These are phyloP conservation scores for Hermaeophaga mercurialis DNA, from an alignment of 2,888 invertebrate genomes.

Conservation along the genomic window DNA sequence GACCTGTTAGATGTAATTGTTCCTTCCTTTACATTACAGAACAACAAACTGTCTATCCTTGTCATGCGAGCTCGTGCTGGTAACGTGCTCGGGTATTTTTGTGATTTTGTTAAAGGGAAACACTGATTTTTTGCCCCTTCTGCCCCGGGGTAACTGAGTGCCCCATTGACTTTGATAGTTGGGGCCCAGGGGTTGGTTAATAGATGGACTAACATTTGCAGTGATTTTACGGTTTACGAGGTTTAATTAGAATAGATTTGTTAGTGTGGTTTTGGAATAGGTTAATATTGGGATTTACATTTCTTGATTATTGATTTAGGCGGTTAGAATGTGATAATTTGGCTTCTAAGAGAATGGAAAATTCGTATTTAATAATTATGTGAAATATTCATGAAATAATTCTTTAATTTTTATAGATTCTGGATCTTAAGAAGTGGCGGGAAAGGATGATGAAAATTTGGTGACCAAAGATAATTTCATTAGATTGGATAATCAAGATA, in stretches of 20 bases:
- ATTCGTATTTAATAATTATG: no score
- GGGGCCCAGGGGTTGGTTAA: no score
- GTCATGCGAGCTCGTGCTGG: slow-evolving; percentile 47
- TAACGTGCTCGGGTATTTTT: slow-evolving; percentile 45
- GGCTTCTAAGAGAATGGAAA: no score
- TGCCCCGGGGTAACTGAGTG: slow-evolving; percentile 27
- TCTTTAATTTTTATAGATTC: slow-evolving; percentile 26
- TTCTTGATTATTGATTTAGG: no score
- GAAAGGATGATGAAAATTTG: slow-evolving; percentile 24
- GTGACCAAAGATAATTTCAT: not conserved
- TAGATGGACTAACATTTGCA: no score
- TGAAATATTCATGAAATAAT: no score
- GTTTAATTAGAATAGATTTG: not conserved
- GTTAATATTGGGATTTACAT: no score
- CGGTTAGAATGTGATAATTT: no score
- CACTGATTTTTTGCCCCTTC: slow-evolving; percentile 30
- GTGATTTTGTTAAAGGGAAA: slow-evolving; percentile 35
- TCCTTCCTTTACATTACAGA: slow-evolving; percentile 32
- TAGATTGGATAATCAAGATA: not conserved
- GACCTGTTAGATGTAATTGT: slow-evolving; percentile 35
- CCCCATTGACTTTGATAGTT: slow-evolving; percentile 23
- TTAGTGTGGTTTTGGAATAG: not conserved
- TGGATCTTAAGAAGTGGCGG: slow-evolving; percentile 42
- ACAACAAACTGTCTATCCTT: slow-evolving; percentile 30
- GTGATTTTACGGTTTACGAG: no score